Evolutionary conservation across 2,797 vertebrate genomes (phyloP).

Genomic region (Thamnophis elegans): DNA sequence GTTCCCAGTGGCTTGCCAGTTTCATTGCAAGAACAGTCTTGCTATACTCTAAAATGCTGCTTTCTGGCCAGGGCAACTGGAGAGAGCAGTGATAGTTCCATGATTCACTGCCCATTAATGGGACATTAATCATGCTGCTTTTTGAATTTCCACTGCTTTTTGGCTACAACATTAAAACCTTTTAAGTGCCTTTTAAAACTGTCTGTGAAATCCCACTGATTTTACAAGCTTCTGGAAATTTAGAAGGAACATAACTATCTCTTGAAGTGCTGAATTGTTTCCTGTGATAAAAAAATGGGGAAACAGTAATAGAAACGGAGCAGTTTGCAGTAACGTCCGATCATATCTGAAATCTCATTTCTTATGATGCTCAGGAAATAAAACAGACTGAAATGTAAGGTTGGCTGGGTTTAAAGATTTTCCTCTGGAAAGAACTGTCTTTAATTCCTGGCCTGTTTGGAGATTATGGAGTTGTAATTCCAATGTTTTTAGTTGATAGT

Average conservation of each 20-base stretch:
- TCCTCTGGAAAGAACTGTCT: background rate
- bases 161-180: constrained; percentile 39
- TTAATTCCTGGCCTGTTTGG: background rate
- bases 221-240: background rate
- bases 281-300: background rate
- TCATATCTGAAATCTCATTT: background rate
- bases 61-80: constrained; percentile 38
- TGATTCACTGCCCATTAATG: constrained; percentile 51
- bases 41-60: constrained; percentile 21
- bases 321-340: background rate
- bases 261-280: background rate
- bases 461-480: background rate
- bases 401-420: background rate
- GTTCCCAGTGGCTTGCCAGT: background rate
- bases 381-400: background rate
- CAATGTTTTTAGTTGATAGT: background rate
- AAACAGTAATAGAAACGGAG: background rate
- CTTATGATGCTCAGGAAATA: background rate
- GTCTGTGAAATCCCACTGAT: background rate
- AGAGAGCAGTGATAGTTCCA: constrained; percentile 48
- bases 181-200: background rate
- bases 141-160: constrained; percentile 54
- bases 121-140: constrained; percentile 28
- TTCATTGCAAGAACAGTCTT: constrained; percentile 30
- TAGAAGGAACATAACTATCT: background rate